These are phyloP conservation scores for Glyphotaelius pellucidus DNA, from an alignment of 2,888 invertebrate species.

Conservation along the genomic window DNA sequence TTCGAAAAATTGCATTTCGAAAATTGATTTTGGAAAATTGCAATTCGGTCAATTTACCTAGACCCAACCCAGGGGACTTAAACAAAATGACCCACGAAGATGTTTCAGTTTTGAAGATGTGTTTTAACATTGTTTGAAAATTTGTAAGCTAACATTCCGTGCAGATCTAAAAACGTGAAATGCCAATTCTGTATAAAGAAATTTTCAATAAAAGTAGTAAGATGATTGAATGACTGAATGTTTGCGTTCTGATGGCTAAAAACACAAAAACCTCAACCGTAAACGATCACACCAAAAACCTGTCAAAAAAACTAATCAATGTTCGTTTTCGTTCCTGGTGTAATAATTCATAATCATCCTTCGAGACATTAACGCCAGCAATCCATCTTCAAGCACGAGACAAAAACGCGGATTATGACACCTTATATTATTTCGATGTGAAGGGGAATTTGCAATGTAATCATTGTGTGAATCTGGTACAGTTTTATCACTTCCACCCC, in stretches of 20 bases:
- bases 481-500: conserved; percentile 28
- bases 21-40: too few species aligned
- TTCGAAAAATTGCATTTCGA: too few species aligned
- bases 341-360: neutral
- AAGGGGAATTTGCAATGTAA: conserved; percentile 19
- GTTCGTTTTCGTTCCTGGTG: neutral
- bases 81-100: neutral
- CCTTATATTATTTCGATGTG: neutral
- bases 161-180: too few species aligned
- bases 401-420: neutral
- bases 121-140: too few species aligned
- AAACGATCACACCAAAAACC: neutral
- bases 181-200: neutral
- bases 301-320: conserved; percentile 2
- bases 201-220: neutral
- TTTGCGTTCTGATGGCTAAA: neutral
- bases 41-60: too few species aligned
- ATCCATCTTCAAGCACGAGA: neutral
- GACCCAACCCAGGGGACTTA: too few species aligned
- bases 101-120: neutral
- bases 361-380: neutral
- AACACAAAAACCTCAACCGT: neutral
- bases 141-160: too few species aligned
- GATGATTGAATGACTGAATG: neutral
- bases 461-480: conserved; percentile 34